A percentile compares a stretch with the other conserved stretches of the same genome.
Conservation (phyloP, 2,888 invertebrate species). For the Hetaerina titia region DNA sequence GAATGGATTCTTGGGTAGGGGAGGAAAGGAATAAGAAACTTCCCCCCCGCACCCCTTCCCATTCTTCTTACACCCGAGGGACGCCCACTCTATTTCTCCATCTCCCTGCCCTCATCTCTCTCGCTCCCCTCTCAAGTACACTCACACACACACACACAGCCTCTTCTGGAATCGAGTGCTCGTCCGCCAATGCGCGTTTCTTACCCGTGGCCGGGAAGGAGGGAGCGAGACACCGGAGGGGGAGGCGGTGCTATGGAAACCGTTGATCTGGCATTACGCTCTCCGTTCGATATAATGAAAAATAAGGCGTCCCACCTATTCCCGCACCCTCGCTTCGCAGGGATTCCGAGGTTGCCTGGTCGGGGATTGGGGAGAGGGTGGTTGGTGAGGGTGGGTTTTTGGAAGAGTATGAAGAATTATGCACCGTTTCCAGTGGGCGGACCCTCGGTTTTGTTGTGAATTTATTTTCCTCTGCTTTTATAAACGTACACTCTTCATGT, state of each 20-base stretch:
- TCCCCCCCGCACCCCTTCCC: too few relatives aligned
- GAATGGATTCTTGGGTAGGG: background rate
- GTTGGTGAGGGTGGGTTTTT: too few relatives aligned
- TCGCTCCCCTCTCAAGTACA: constrained; percentile 1
- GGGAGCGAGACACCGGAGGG: background rate
- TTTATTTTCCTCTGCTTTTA: background rate
- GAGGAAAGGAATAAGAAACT: background rate
- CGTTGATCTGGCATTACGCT: background rate
- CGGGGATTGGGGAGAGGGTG: too few relatives aligned
- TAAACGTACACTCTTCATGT: background rate
- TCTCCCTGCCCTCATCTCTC: constrained; percentile 22
- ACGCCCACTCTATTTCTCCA: background rate
- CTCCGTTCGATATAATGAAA: background rate
- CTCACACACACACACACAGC: background rate
- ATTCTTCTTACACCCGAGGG: background rate
- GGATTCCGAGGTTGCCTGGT: background rate
- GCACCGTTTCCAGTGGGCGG: background rate
- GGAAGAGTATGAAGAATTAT: background rate
- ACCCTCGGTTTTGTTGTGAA: background rate
- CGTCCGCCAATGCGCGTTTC: constrained; percentile 43
- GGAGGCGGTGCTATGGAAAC: constrained; percentile 36
- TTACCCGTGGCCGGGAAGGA: background rate
- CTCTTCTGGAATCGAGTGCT: constrained; percentile 30
- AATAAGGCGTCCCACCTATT: background rate
- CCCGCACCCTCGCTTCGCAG: background rate